Evolutionary conservation across 2,113 vertebrate genomes (phyloP).

Genomic region (Phylloscopus whistleri): DNA sequence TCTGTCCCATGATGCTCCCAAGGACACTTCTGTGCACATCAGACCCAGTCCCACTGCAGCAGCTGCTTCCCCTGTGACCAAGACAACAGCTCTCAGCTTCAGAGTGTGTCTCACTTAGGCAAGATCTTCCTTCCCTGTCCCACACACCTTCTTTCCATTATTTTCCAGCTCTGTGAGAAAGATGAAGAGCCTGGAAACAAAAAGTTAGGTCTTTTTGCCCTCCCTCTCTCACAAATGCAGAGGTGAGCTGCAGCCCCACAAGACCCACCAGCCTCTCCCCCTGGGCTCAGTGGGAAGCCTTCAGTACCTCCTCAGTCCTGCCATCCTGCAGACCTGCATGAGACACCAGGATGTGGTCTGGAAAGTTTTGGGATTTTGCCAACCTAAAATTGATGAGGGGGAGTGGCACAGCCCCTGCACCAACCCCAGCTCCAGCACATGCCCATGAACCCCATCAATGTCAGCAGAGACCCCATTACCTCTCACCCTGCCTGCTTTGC

Average conservation of each 20-base stretch:
- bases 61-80: not conserved
- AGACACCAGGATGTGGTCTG: not conserved
- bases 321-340: not conserved
- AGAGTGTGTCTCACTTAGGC: not conserved
- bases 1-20: not conserved
- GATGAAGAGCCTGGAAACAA: not conserved
- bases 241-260: not conserved
- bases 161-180: not conserved
- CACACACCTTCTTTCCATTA: not conserved
- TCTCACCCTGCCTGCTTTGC: not conserved
- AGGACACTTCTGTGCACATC: not conserved
- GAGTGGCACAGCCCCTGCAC: not conserved
- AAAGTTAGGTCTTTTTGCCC: not conserved
- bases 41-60: not conserved
- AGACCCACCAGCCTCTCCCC: not conserved
- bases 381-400: not conserved
- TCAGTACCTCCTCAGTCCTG: not conserved
- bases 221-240: not conserved
- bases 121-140: not conserved
- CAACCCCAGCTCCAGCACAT: not conserved
- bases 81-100: not conserved
- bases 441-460: rapidly evolving
- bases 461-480: not conserved
- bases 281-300: not conserved
- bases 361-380: not conserved